Base-by-base conservation (phyloP, 1,140 invertebrate genomes). In the Drosophila asahinai region DNA sequence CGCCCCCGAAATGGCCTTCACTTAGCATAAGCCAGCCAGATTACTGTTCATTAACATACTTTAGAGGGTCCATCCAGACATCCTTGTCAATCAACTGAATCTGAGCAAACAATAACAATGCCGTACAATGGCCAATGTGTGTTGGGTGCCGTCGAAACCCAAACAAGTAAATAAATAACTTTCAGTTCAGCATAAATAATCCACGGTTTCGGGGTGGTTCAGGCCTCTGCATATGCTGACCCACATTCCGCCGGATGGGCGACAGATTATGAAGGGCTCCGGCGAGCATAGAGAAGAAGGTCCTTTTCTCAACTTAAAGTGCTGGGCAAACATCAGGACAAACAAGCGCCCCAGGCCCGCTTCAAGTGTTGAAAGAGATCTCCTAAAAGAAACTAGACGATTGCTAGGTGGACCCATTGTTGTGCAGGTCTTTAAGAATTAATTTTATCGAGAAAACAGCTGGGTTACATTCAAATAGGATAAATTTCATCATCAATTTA, bases 41-140 rank as follows among this genome's bases (percentile, higher is more conserved):
- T 83, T 73, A 73, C 73, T 61, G 81, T 73, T 86, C 80, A 86
- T 86, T 86, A 86, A 73, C 76, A 87, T 87, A 80, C 58, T 45
- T n/a, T 17, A 55, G 14, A 40, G 33, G 52, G 51, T 30, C 57
- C 27, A 45, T n/a, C 15, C 14, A 58, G 40, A 67, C 27, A 30
- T 30, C 25, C 45, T 49, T 64, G 80, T 64, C 62, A 60, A 72
- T 80, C 83, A 70, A 78, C 68, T 61, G 42, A 70, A 73, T 87
- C 71, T 72, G 40, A 36, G 38, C 65, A 74, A 86, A 76, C 67
- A 86, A 71, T 64, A 84, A 72, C 70, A 83, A 72, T 73, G 14
- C 55, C 72, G 19, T 36, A 75, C 77, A 71, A 76, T 71, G 25
- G 58, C 30, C 51, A 49, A 68, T 67, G 75, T 77, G 52, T 70